Conservation (phyloP, 2,797 vertebrate genomes). For the Eremophila alpestris region DNA sequence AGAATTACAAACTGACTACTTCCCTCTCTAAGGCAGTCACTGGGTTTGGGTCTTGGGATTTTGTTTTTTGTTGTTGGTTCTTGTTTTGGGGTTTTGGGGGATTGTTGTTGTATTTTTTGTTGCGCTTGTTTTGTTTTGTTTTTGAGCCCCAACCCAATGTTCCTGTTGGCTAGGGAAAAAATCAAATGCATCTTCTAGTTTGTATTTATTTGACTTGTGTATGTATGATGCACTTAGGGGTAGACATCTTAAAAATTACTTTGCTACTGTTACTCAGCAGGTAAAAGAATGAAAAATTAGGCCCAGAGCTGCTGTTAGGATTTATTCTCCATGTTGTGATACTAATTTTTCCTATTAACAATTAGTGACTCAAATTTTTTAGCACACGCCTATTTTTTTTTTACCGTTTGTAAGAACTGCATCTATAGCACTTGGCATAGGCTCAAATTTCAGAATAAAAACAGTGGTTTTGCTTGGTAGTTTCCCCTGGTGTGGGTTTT, state of each 20-base stretch:
- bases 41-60: background rate
- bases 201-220: background rate
- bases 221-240: background rate
- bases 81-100: background rate
- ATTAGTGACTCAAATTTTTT: background rate
- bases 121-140: background rate
- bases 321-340: background rate
- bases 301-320: background rate
- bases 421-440: background rate
- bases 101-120: background rate
- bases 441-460: background rate
- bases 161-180: background rate
- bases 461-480: background rate
- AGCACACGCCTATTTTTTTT: background rate
- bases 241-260: background rate
- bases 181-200: background rate
- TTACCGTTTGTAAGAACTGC: background rate
- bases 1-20: background rate
- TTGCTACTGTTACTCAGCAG: background rate
- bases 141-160: background rate
- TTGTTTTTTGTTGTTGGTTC: background rate
- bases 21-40: background rate
- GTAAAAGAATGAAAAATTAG: background rate
- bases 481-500: background rate
- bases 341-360: background rate